A percentile compares a stretch with the other conserved stretches of the same genome.
Evolutionary conservation across 2,888 invertebrate genomes (phyloP).

Genomic region (Temnothorax rugatulus): DNA sequence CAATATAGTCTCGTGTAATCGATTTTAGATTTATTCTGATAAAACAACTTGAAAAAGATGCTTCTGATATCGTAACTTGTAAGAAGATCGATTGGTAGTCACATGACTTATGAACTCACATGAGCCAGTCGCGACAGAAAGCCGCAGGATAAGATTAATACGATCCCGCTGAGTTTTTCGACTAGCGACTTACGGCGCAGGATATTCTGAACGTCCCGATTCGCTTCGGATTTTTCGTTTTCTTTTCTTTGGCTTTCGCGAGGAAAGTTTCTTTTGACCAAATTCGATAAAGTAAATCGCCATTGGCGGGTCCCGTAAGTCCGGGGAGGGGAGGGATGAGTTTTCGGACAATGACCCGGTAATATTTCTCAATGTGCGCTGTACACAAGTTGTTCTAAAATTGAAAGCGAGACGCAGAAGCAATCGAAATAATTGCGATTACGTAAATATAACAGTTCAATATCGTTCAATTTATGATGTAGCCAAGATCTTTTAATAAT

Average conservation of each 20-base stretch:
- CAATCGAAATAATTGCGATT: conserved; percentile 12
- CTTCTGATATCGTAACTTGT: conserved; percentile 32
- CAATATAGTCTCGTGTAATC: background rate
- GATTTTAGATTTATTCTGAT: conserved; percentile 31
- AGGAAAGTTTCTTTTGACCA: conserved; percentile 49
- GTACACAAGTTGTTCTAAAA: conserved; percentile 1
- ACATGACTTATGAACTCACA: conserved; percentile 64
- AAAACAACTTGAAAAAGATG: conserved; percentile 13
- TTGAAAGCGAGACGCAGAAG: background rate
- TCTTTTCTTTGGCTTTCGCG: conserved; percentile 38
- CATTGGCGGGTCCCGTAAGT: conserved; percentile 17
- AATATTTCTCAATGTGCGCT: background rate
- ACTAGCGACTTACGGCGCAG: conserved; percentile 35
- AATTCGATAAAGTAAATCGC: conserved; percentile 50
- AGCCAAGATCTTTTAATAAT: background rate
- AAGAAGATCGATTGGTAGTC: conserved; percentile 62
- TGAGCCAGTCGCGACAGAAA: conserved; percentile 49
- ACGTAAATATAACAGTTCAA: background rate
- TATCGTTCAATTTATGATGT: background rate
- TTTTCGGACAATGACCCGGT: conserved; percentile 24
- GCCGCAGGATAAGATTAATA: conserved; percentile 72
- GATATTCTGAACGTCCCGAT: conserved; percentile 57
- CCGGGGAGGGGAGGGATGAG: background rate
- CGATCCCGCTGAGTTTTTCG: conserved; percentile 65
- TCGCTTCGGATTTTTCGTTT: conserved; percentile 40